Conservation (phyloP, 2,797 vertebrate species). For the Cyclura pinguis region DNA sequence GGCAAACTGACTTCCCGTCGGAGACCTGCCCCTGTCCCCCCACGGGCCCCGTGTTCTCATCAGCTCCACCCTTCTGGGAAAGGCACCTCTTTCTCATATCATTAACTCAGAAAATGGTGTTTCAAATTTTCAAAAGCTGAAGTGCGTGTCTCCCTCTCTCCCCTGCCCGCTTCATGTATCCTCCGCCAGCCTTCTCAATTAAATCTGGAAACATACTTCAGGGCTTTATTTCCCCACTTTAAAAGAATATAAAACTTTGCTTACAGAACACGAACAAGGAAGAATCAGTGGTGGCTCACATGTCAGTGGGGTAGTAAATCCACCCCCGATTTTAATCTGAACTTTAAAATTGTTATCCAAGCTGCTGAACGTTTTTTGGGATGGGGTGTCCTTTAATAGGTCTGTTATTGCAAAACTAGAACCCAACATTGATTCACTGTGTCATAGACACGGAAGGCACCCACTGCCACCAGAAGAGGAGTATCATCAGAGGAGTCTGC, state of each 20-base stretch:
- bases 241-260: background rate
- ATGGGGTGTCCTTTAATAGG: no score
- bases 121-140: background rate
- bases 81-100: constrained; percentile 27
- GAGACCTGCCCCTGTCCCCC: constrained; percentile 48
- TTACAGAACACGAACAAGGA: background rate
- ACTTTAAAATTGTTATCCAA: no score
- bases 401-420: no score
- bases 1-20: constrained; percentile 54
- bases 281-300: background rate
- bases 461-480: no score
- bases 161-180: no score
- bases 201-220: background rate
- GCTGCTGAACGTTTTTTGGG: no score
- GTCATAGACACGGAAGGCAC: no score
- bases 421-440: no score
- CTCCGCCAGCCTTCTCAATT: background rate
- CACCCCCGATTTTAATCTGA: no score
- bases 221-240: no score
- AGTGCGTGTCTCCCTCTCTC: background rate
- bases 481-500: background rate
- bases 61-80: constrained; percentile 31
- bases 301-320: no score
- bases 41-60: constrained; percentile 49
- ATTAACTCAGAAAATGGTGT: constrained; percentile 34